A percentile compares a stretch with the other conserved stretches of the same genome.
phyloP scores from a whole-genome alignment of 2,888 invertebrate species.

The Argyresthia albistria region DNA sequence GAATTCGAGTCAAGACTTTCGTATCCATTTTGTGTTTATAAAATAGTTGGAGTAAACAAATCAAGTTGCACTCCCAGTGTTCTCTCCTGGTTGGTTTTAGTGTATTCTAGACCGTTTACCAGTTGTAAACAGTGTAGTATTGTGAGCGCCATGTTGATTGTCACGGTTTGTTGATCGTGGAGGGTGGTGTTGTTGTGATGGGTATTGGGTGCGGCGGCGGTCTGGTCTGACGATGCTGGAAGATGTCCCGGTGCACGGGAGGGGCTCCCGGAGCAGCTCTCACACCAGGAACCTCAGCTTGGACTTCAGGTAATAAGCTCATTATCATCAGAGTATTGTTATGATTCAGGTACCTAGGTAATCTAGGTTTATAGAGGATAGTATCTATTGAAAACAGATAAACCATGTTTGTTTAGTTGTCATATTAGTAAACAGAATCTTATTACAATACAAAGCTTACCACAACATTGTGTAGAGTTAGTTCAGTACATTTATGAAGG shows the following conservation, averaged over 20 bases:
- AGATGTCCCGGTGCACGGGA: constrained; percentile 61
- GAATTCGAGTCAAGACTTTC: neutral
- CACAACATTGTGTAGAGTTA: no score
- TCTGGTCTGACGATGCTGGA: constrained; percentile 65
- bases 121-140: neutral
- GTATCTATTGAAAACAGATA: no score
- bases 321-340: constrained; percentile 7
- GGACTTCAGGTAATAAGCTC: constrained; percentile 82
- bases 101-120: neutral
- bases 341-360: neutral
- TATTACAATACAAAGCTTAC: no score
- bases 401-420: no score
- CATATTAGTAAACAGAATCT: no score
- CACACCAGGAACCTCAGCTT: constrained; percentile 92
- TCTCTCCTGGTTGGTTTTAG: neutral
- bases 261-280: constrained; percentile 37
- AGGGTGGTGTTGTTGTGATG: constrained; percentile 37
- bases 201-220: constrained; percentile 13
- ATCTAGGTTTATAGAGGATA: neutral
- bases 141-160: constrained; percentile 61
- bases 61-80: neutral
- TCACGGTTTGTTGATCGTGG: constrained; percentile 42
- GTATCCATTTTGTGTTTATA: neutral
- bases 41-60: neutral
- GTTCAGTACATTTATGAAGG: no score